Conservation (phyloP, 2,797 vertebrate genomes). For the Menidia menidia region DNA sequence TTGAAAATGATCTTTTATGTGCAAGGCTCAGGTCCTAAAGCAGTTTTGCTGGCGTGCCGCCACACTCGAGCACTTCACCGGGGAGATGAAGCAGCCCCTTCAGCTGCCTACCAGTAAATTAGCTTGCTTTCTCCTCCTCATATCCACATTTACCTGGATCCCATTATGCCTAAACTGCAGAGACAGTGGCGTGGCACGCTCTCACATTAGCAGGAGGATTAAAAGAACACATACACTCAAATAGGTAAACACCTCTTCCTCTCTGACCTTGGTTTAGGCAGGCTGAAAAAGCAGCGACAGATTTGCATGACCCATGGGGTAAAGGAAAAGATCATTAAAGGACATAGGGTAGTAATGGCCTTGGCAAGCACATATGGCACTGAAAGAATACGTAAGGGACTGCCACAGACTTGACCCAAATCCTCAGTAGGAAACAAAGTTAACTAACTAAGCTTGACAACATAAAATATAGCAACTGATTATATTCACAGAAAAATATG, state of each 20-base stretch:
- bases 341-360: conserved; percentile 61
- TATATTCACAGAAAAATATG: neutral
- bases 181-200: conserved; percentile 19
- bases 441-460: conserved; percentile 22
- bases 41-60: conserved; percentile 47
- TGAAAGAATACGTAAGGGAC: conserved; percentile 48
- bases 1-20: conserved; percentile 37
- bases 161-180: conserved; percentile 16
- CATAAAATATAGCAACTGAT: neutral
- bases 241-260: neutral
- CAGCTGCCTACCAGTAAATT: conserved; percentile 41
- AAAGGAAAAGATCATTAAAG: conserved; percentile 35
- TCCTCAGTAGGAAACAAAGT: conserved; percentile 44
- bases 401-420: conserved; percentile 57
- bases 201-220: conserved; percentile 30
- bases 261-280: conserved; percentile 43
- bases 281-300: conserved; percentile 26
- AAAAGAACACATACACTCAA: conserved; percentile 12
- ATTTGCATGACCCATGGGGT: conserved; percentile 45
- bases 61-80: conserved; percentile 31
- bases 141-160: conserved; percentile 35
- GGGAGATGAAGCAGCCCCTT: conserved; percentile 39
- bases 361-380: conserved; percentile 59
- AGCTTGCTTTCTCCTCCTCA: conserved; percentile 37
- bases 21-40: conserved; percentile 29